These are phyloP conservation scores for Pachyseris speciosa DNA, from an alignment of 64 coral and sea anemone species.

Conservation along the genomic window DNA sequence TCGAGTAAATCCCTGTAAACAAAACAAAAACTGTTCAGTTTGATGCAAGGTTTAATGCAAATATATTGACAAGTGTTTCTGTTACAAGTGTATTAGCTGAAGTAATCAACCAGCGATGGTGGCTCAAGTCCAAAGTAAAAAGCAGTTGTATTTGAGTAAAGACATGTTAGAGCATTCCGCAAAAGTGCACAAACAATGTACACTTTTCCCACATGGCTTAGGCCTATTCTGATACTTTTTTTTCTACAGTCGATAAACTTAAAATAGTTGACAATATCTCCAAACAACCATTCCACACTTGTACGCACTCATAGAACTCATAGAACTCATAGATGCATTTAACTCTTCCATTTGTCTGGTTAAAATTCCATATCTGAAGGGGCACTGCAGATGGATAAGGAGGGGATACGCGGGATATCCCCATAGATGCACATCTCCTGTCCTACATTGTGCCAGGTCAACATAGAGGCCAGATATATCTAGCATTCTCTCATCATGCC, in stretches of 20 bases:
- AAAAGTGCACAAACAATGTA: not conserved
- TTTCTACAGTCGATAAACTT: not conserved
- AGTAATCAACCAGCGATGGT: not conserved
- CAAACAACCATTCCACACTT: not conserved
- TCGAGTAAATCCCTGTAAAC: not conserved
- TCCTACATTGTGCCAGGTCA: not conserved
- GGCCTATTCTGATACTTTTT: not conserved
- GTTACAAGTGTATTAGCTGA: not conserved
- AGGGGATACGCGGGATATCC: not conserved
- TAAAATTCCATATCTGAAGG: not conserved
- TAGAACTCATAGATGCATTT: not conserved
- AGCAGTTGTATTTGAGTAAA: not conserved
- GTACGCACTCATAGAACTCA: not conserved
- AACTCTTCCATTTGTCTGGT: constrained; percentile 15
- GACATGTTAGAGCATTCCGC: not conserved
- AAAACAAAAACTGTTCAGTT: not conserved
- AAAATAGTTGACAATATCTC: not conserved
- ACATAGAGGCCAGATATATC: constrained; percentile 4
- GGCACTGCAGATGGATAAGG: not conserved
- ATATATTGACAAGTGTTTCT: not conserved
- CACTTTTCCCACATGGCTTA: not conserved
- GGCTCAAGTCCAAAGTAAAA: not conserved
- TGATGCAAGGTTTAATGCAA: not conserved
- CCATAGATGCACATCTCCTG: not conserved
- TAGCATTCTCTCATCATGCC: not conserved